Percentiles rank a stretch among this genome's conserved stretches.
Conservation (phyloP, 2,888 invertebrate species). For the Plebejus melissa region DNA sequence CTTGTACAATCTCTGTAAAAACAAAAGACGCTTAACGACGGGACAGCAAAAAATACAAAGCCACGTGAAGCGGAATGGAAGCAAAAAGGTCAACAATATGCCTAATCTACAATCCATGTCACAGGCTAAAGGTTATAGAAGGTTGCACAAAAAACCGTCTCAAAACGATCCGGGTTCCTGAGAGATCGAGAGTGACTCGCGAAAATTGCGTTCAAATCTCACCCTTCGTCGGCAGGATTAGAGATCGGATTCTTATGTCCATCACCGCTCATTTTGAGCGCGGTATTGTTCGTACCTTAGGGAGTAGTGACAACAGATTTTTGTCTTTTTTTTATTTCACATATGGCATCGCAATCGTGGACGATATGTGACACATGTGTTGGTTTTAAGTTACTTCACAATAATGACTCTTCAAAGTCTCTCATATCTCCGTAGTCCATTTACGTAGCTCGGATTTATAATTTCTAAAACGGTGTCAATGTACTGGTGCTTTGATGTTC, state of each 20-base stretch:
- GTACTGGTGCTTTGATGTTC: slow-evolving; percentile 65
- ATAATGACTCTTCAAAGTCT: slow-evolving; percentile 73
- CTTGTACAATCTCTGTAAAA: slow-evolving; percentile 56
- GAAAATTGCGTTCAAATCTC: slow-evolving; percentile 42
- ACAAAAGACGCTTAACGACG: slow-evolving; percentile 55
- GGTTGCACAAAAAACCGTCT: slow-evolving; percentile 73
- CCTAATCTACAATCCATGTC: slow-evolving; percentile 78
- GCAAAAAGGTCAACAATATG: slow-evolving; percentile 78
- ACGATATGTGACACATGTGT: slow-evolving; percentile 78
- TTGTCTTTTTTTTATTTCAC: slow-evolving; percentile 71
- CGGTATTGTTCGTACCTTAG: slow-evolving; percentile 74
- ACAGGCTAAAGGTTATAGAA: slow-evolving; percentile 77
- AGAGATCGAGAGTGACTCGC: slow-evolving; percentile 62
- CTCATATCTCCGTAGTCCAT: slow-evolving; percentile 63
- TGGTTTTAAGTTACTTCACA: slow-evolving; percentile 72
- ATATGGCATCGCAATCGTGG: slow-evolving; percentile 78
- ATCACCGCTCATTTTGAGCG: slow-evolving; percentile 47
- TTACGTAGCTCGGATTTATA: slow-evolving; percentile 56
- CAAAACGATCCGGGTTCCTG: slow-evolving; percentile 59
- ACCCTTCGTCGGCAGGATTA: slow-evolving; percentile 45
- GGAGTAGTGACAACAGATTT: slow-evolving; percentile 77
- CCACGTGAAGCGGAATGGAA: slow-evolving; percentile 68
- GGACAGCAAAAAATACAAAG: slow-evolving; percentile 57
- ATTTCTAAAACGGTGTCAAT: slow-evolving; percentile 57
- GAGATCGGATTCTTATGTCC: slow-evolving; percentile 48